Evolutionary conservation across 2,797 vertebrate species (phyloP).

Genomic region (Cyprinodon diabolis): DNA sequence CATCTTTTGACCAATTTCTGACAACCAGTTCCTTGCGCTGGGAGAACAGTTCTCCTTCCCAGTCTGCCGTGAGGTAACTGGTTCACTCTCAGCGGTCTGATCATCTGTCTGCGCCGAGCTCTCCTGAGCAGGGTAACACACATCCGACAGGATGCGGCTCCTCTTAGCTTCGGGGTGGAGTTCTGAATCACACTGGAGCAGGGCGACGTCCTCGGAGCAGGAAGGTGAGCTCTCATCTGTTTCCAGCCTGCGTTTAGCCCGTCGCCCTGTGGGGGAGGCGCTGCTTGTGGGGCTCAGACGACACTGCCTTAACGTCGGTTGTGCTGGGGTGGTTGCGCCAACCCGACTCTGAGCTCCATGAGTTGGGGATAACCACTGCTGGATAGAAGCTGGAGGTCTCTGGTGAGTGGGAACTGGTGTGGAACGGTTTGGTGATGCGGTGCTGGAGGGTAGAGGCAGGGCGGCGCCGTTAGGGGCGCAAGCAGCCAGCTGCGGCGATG

Average conservation of each 20-base stretch:
- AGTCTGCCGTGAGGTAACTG: constrained; percentile 23
- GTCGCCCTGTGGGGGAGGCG: constrained; percentile 75
- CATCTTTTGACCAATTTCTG: constrained; percentile 86
- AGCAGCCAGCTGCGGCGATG: constrained; percentile 84
- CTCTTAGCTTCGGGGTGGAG: constrained; percentile 82
- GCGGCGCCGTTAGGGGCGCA: constrained; percentile 87
- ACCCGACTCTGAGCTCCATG: constrained; percentile 61
- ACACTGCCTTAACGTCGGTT: constrained; percentile 80
- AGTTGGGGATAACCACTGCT: constrained; percentile 85
- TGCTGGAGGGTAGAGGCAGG: constrained; percentile 88
- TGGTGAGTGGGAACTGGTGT: constrained; percentile 51
- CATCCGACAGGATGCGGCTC: constrained; percentile 43
- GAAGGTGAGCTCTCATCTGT: constrained; percentile 64
- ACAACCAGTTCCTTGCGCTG: constrained; percentile 86
- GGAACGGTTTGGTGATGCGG: constrained; percentile 64
- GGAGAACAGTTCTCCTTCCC: constrained; percentile 92
- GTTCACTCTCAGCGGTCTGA: constrained; percentile 35
- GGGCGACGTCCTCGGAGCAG: constrained; percentile 68
- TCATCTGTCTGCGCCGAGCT: constrained; percentile 19
- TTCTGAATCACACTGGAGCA: constrained; percentile 83
- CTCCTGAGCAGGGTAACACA: constrained; percentile 43
- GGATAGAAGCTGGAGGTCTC: constrained; percentile 80
- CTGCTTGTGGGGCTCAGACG: constrained; percentile 70
- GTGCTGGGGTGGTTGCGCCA: constrained; percentile 67
- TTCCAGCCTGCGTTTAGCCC: constrained; percentile 91